Conservation (phyloP, 2,797 vertebrate species). For the Lutjanus argentimaculatus region DNA sequence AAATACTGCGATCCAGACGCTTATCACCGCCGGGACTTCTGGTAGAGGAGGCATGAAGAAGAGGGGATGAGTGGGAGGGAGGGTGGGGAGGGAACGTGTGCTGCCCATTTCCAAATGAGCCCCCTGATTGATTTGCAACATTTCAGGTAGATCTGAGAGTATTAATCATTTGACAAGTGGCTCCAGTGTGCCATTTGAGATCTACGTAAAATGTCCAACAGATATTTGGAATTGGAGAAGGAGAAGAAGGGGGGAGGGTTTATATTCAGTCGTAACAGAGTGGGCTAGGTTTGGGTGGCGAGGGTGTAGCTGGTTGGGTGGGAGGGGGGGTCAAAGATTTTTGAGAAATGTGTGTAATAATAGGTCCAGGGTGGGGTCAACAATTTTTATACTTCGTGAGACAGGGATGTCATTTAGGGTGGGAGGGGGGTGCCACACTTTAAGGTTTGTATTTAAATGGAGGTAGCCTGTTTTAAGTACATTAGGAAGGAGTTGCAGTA, state of each 20-base stretch:
- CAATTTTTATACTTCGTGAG: conserved; percentile 83
- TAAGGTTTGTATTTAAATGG: conserved; percentile 84
- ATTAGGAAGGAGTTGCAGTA: conserved; percentile 56
- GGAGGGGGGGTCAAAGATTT: conserved; percentile 61
- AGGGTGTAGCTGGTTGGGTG: conserved; percentile 43
- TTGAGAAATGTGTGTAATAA: conserved; percentile 80
- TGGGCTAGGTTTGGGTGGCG: conserved; percentile 48
- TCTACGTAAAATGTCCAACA: conserved; percentile 59
- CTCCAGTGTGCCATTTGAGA: conserved; percentile 55
- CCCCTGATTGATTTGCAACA: conserved; percentile 49
- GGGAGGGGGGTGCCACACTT: conserved; percentile 70
- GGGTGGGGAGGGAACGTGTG: conserved; percentile 32
- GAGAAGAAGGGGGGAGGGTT: conserved; percentile 33
- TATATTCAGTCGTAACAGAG: conserved; percentile 49
- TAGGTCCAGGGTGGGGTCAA: conserved; percentile 61
- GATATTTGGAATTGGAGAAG: conserved; percentile 35
- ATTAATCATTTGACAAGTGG: conserved; percentile 54
- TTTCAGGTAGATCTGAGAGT: conserved; percentile 67
- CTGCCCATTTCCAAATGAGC: conserved; percentile 69
- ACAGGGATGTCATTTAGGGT: conserved; percentile 68
- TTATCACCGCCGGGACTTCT: conserved; percentile 96
- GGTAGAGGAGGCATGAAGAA: conserved; percentile 84
- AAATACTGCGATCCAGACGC: conserved; percentile 97
- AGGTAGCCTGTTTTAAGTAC: conserved; percentile 79
- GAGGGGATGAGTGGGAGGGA: not conserved